Evolutionary conservation across 2,888 invertebrate genomes (phyloP).

Genomic region (Alloplasta piceator): DNA sequence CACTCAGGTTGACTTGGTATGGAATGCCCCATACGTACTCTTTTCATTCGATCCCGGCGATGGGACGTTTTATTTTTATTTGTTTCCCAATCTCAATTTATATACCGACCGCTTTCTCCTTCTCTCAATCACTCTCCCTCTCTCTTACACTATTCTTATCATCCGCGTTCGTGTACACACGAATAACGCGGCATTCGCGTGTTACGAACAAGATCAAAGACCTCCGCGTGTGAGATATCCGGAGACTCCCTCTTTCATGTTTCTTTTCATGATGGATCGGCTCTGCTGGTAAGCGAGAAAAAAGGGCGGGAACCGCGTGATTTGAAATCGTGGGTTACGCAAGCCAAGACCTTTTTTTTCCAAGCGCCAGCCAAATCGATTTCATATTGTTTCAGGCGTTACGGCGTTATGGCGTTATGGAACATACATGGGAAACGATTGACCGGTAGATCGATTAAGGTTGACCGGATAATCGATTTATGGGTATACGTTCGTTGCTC

Average conservation of each 20-base stretch:
- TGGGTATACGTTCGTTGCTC: neutral
- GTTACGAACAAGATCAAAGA: constrained; percentile 53
- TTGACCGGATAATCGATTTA: constrained; percentile 22
- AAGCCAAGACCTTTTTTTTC: too few relatives aligned
- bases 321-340: too few relatives aligned
- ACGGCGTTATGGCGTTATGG: neutral
- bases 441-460: constrained; percentile 34
- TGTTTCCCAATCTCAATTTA: constrained; percentile 20
- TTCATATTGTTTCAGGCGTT: neutral
- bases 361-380: too few relatives aligned
- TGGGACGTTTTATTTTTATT: constrained; percentile 13
- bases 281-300: too few relatives aligned
- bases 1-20: too few relatives aligned
- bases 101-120: constrained; percentile 46
- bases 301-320: too few relatives aligned
- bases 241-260: constrained; percentile 32
- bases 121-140: constrained; percentile 28
- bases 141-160: constrained; percentile 30
- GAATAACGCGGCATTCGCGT: constrained; percentile 6
- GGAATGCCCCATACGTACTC: constrained; percentile 10
- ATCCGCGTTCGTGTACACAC: neutral
- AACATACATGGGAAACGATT: neutral
- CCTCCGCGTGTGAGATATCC: constrained; percentile 46
- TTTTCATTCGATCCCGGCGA: constrained; percentile 11
- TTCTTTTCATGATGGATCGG: constrained; percentile 7